phyloP scores from a whole-genome alignment of 2,113 vertebrate genomes.

The Pluvialis apricaria region DNA sequence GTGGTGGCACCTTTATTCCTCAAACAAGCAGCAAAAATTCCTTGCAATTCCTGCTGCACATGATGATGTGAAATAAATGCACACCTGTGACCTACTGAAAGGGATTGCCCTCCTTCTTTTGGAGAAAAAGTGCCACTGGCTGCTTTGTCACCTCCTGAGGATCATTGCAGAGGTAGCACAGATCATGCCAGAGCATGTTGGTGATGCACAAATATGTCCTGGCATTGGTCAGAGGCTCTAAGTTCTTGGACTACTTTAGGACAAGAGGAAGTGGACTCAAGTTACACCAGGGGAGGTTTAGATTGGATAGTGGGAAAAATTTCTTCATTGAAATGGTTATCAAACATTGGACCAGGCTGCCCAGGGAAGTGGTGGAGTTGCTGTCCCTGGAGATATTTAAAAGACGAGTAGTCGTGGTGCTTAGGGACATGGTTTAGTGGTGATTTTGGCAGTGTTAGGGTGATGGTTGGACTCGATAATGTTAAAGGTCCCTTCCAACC shows the following conservation, averaged over 20 bases:
- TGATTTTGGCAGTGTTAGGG: too few relatives aligned
- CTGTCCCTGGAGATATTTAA: too few relatives aligned
- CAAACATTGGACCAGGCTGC: too few relatives aligned
- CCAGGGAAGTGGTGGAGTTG: too few relatives aligned
- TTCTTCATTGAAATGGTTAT: too few relatives aligned
- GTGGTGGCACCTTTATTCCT: neutral
- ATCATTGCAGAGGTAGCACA: accelerated
- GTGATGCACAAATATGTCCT: neutral
- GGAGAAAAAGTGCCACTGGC: neutral
- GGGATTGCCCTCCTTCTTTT: neutral
- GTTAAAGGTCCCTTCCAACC: too few relatives aligned
- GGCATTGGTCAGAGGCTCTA: neutral
- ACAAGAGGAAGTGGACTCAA: too few relatives aligned
- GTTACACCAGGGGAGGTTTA: too few relatives aligned
- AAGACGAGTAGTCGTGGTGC: too few relatives aligned
- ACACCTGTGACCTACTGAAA: neutral
- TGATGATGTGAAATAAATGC: neutral
- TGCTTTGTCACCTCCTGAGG: neutral
- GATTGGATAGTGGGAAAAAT: too few relatives aligned
- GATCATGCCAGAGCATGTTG: neutral
- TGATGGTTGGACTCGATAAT: too few relatives aligned
- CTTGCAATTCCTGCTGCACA: neutral
- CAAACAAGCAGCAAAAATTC: neutral
- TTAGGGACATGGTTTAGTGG: too few relatives aligned
- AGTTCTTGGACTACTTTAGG: neutral